Base-by-base conservation (phyloP, 2,113 vertebrate genomes). In the Alligator mississippiensis region DNA sequence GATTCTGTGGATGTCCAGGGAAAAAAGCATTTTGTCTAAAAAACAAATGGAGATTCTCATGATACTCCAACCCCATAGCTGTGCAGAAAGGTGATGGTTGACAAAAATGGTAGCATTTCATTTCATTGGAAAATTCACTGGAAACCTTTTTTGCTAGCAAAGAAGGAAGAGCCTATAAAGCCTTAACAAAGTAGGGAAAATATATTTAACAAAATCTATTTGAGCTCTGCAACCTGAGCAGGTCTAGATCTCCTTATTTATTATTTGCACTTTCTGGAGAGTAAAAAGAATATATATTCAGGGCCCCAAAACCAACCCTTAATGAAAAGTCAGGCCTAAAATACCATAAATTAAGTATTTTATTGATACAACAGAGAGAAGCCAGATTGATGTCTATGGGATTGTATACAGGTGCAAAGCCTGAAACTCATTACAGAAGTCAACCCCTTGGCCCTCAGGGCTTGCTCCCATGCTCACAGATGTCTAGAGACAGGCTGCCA, bases 401-500 rank as follows among this genome's bases (percentile, higher is more conserved):
- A 47, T 47, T 47, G 7, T 47, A 47, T 47, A 47, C 47, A 47
- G 47, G 7, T 47, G 47, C 47, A 47, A 47, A 47, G 47, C 47
- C 47, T 47, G 7, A 9, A 47, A 47, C 47, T 47, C 47, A 47
- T 47, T 47, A 47, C 47, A 47, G 47, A 47, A 47, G 47, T 47
- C 47, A 47, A 47, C 6, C 47, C 47, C 47, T 47, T 47, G 47
- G 47, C 47, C 47, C 47, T 47, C 47, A 47, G 47, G 47, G 47
- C 47, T 9, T 47, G 7, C 0, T 61, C 4, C 4, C 2, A 58
- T 1, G 8, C 0, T 0, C 21, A 85, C 59, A 55, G 59, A 18
- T 47, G 22, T 0, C 0, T 25, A 12, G 2, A 28, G 85, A 30
- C 88, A 64, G 80, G 47, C n/a, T 90, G 28, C 47, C 34, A 0